Evolutionary conservation across 2,113 vertebrate genomes (phyloP).

Genomic region (Gobiocypris rarus): DNA sequence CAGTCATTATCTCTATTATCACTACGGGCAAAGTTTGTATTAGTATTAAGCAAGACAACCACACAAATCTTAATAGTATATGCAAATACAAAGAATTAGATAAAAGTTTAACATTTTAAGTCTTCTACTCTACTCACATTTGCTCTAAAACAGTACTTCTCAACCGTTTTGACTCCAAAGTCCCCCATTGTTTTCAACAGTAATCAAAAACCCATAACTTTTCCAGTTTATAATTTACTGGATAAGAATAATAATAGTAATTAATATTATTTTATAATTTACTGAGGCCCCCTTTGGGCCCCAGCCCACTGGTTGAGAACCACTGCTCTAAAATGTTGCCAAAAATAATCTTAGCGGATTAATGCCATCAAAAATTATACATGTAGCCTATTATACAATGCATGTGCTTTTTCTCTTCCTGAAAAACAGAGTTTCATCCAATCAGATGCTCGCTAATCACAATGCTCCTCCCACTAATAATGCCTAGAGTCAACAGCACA

Average conservation of each 20-base stretch:
- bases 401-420: neutral
- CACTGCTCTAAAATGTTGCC: neutral
- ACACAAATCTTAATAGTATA: conserved; percentile 4
- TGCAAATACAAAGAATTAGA: neutral
- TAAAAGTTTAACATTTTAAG: too few relatives aligned
- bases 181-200: too few relatives aligned
- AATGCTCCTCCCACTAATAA: neutral
- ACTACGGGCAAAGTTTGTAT: neutral
- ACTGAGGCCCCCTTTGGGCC: too few relatives aligned
- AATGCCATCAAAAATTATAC: neutral
- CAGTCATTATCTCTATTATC: neutral
- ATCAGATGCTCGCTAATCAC: neutral
- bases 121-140: too few relatives aligned
- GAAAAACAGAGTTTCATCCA: neutral
- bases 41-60: neutral
- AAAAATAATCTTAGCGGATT: neutral
- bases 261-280: too few relatives aligned
- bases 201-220: too few relatives aligned
- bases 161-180: neutral
- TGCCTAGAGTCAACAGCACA: neutral
- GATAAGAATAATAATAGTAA: too few relatives aligned
- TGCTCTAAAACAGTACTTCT: neutral
- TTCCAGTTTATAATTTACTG: too few relatives aligned
- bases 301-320: neutral
- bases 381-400: neutral